Evolutionary conservation across 2,113 vertebrate species (phyloP).

Genomic region (Hippolais icterina): DNA sequence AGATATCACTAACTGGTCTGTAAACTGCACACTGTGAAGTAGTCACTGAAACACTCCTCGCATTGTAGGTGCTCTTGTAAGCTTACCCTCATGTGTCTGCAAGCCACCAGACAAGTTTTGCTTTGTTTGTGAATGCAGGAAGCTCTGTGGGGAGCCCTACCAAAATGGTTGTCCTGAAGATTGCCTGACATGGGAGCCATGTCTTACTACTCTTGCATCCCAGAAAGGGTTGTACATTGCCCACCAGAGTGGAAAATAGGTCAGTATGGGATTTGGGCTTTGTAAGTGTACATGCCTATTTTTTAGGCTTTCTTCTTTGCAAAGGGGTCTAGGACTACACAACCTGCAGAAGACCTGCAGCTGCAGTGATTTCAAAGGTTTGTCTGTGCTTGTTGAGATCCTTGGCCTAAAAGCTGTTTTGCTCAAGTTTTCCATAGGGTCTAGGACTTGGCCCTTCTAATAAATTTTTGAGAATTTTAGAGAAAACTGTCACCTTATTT

Average conservation of each 20-base stretch:
- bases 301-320: neutral
- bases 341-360: neutral
- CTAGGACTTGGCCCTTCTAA: neutral
- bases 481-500: neutral
- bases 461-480: neutral
- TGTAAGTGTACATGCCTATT: accelerated
- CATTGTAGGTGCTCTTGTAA: neutral
- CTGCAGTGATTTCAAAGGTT: neutral
- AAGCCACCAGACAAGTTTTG: neutral
- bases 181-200: accelerated
- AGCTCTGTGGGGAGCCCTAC: neutral
- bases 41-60: neutral
- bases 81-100: neutral
- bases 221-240: neutral
- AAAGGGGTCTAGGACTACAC: neutral
- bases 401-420: neutral
- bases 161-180: neutral
- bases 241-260: neutral
- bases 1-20: neutral
- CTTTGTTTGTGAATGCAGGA: neutral
- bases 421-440: neutral
- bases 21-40: neutral
- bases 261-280: neutral
- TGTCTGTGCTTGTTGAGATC: neutral
- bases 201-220: neutral